Percentiles rank a stretch among this genome's conserved stretches.
Conservation (phyloP, 2,113 vertebrate genomes). For the Odobenus rosmarus region DNA sequence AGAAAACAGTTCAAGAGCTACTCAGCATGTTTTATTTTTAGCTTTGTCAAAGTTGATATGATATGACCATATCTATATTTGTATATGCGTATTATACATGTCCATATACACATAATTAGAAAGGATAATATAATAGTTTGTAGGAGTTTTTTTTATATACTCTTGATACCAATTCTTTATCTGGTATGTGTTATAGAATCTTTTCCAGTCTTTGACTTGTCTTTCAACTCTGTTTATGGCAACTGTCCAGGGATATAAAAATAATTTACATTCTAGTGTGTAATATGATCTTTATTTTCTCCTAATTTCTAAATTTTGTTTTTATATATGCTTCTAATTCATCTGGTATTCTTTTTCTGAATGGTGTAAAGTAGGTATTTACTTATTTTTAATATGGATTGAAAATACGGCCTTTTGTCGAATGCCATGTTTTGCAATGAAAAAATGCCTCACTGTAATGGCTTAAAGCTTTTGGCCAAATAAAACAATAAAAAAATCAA, state of each 20-base stretch:
- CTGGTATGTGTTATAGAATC: background rate
- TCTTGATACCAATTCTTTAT: background rate
- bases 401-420: background rate
- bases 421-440: background rate
- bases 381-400: background rate
- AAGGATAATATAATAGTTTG: background rate
- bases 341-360: background rate
- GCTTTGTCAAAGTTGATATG: background rate
- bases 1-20: background rate
- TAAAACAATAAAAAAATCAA: background rate
- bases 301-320: background rate
- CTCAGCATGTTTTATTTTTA: background rate
- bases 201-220: background rate
- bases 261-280: background rate
- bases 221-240: background rate
- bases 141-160: background rate
- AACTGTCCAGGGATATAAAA: background rate
- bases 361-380: background rate
- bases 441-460: background rate
- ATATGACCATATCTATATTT: background rate
- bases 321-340: background rate
- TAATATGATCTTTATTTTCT: slow-evolving; percentile 7
- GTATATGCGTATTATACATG: background rate
- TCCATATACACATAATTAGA: background rate
- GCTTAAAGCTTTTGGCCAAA: background rate